Conservation (phyloP, 2,797 vertebrate species). For the Petrocephalus sullivani region DNA sequence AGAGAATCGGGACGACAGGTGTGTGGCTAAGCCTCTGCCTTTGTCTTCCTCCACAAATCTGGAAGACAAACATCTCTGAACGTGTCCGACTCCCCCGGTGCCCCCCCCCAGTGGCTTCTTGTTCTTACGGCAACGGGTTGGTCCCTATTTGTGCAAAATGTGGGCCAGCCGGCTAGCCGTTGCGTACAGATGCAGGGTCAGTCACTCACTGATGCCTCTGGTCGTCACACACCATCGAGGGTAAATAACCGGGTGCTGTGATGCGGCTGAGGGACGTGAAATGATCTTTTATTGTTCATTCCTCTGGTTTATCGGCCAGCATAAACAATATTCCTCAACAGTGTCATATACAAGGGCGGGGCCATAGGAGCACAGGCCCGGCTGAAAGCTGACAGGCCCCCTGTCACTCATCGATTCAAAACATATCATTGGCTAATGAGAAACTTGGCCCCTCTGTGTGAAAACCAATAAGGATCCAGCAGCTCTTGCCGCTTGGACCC, state of each 20-base stretch:
- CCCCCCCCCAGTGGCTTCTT: neutral
- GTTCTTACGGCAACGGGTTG: neutral
- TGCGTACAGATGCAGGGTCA: neutral
- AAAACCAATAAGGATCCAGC: neutral
- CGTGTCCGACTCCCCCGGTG: neutral
- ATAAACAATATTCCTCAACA: too few relatives aligned
- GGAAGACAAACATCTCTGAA: conserved; percentile 9
- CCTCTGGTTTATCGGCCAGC: neutral
- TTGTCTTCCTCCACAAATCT: conserved; percentile 6
- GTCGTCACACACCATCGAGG: neutral
- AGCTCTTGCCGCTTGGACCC: neutral
- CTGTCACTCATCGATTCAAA: neutral
- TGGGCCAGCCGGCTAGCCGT: neutral
- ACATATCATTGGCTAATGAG: neutral
- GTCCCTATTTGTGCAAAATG: neutral
- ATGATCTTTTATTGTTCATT: neutral
- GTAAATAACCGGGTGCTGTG: neutral
- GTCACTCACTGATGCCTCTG: neutral
- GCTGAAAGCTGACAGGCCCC: neutral
- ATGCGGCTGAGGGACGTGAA: neutral
- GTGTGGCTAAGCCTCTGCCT: neutral
- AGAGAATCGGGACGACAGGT: neutral
- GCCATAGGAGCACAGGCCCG: neutral
- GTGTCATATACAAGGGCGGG: neutral
- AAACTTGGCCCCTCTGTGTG: neutral